Conservation (phyloP, 2,113 vertebrate species). For the Erpornis zantholeuca region DNA sequence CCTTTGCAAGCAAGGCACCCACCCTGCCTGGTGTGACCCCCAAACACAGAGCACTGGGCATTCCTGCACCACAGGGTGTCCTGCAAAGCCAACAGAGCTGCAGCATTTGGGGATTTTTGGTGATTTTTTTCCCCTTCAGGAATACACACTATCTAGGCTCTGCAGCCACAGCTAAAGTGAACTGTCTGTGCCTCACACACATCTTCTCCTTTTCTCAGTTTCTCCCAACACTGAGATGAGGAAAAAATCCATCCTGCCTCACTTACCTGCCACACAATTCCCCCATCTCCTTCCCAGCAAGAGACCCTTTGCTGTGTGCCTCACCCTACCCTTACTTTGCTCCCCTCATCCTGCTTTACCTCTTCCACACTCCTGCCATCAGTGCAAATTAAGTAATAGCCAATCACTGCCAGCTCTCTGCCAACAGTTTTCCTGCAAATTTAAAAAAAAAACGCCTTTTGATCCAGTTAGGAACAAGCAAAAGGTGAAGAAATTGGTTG, state of each 20-base stretch:
- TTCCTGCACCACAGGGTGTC: not conserved
- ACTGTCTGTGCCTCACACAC: too few species aligned
- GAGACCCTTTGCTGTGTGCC: rapidly evolving
- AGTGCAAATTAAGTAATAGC: not conserved
- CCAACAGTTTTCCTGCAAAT: not conserved
- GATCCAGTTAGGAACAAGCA: not conserved
- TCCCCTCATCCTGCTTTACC: not conserved
- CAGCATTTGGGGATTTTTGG: rapidly evolving
- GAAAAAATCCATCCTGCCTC: not conserved
- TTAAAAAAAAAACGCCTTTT: rapidly evolving
- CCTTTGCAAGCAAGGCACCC: not conserved
- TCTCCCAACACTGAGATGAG: not conserved
- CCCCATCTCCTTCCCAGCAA: not conserved
- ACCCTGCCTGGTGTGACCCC: not conserved
- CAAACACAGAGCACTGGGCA: not conserved
- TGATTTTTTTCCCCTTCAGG: not conserved
- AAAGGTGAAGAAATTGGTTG: not conserved
- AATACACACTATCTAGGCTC: not conserved
- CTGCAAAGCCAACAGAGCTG: not conserved
- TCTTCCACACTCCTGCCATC: not conserved
- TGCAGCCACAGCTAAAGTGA: not conserved
- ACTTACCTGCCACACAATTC: not conserved
- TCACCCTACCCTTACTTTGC: rapidly evolving
- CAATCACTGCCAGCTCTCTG: not conserved
- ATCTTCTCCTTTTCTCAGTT: too few species aligned